Percentiles rank a stretch among this genome's conserved stretches.
These are phyloP conservation scores for Porites divaricata DNA, from an alignment of 92 coral and sea anemone species.

Conservation along the genomic window DNA sequence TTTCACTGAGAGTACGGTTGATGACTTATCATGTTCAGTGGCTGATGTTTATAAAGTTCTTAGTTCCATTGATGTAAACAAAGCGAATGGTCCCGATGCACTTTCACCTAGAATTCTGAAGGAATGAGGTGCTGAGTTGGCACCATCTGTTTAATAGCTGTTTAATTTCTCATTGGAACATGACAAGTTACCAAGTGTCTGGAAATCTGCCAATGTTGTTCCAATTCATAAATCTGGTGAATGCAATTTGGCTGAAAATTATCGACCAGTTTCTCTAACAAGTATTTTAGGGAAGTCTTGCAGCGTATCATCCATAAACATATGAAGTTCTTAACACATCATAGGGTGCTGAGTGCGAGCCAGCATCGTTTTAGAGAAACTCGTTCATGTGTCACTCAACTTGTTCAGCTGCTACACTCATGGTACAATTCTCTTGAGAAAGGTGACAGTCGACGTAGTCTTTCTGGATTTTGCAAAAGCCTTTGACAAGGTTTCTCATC, in stretches of 20 bases:
- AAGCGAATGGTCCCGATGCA: conserved; percentile 38
- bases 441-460: no score
- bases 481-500: conserved; percentile 52
- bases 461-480: neutral
- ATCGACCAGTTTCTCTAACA: no score
- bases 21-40: conserved; percentile 17
- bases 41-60: conserved; percentile 11
- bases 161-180: conserved; percentile 33
- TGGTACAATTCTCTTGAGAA: conserved; percentile 14
- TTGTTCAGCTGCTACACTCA: conserved; percentile 41
- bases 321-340: no score
- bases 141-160: conserved; percentile 3
- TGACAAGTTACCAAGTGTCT: no score
- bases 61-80: conserved; percentile 27
- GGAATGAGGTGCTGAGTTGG: no score
- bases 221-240: conserved; percentile 14
- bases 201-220: neutral
- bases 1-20: conserved; percentile 16
- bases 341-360: no score
- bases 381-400: conserved; percentile 40
- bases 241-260: no score
- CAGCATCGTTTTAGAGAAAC: no score
- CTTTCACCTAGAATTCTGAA: no score
- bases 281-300: no score
- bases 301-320: no score